Conservation (phyloP, 2,888 invertebrate species). For the Miltochrista miniata region DNA sequence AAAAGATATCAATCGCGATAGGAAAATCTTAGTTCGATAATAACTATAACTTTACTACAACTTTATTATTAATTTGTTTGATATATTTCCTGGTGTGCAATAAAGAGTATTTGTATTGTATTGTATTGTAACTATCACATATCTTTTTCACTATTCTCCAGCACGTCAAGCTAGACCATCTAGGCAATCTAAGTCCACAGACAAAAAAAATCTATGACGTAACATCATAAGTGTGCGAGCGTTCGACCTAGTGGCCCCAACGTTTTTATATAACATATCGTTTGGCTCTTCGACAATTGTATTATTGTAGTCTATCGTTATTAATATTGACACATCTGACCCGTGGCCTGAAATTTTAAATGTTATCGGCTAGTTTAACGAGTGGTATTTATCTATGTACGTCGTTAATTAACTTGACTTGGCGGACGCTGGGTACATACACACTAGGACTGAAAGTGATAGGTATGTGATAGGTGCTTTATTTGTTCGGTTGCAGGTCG, state of each 20-base stretch:
- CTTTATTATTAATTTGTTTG: no score
- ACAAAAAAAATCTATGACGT: background rate
- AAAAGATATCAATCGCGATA: no score
- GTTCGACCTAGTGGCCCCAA: slow-evolving; percentile 10
- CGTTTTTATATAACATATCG: slow-evolving; percentile 7
- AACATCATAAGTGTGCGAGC: background rate
- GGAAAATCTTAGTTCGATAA: no score
- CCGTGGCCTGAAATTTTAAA: slow-evolving; percentile 4
- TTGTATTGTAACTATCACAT: no score
- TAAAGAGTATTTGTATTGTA: no score
- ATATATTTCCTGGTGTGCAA: no score
- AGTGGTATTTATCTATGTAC: slow-evolving; percentile 3
- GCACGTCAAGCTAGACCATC: no score
- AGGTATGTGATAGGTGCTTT: no score
- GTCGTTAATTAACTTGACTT: background rate
- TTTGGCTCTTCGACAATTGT: slow-evolving; percentile 6
- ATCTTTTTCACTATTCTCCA: no score
- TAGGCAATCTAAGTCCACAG: background rate
- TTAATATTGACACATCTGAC: slow-evolving; percentile 7
- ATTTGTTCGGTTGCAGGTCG: no score
- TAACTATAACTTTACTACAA: no score
- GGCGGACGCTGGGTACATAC: background rate
- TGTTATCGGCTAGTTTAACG: slow-evolving; percentile 6
- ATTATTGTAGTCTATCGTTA: slow-evolving; percentile 6
- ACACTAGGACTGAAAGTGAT: background rate